Conservation (phyloP, 30 jellyfish, hydroid and myxozoan species). For the Hydractinia echinata region DNA sequence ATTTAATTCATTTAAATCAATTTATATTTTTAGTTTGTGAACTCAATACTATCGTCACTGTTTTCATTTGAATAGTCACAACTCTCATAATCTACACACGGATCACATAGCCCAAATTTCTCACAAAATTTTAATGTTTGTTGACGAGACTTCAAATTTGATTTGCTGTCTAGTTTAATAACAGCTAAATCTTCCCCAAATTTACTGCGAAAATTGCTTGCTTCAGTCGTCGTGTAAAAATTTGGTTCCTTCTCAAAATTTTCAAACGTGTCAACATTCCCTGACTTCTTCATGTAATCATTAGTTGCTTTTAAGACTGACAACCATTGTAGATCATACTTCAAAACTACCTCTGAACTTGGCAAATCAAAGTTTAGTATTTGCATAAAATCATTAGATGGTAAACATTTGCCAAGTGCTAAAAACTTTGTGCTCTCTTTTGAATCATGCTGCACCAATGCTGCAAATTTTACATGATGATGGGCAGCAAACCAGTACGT, state of each 20-base stretch:
- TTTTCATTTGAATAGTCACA: too few species aligned
- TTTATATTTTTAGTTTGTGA: too few species aligned
- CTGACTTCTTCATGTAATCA: neutral
- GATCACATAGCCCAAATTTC: slow-evolving; percentile 17
- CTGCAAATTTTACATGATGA: slow-evolving; percentile 90
- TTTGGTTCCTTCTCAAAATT: slow-evolving; percentile 8
- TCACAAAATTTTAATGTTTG: slow-evolving; percentile 37
- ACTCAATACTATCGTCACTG: too few species aligned
- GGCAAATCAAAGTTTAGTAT: slow-evolving; percentile 52
- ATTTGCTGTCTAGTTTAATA: neutral
- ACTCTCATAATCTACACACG: slow-evolving; percentile 1
- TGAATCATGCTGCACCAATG: slow-evolving; percentile 59
- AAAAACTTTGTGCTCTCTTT: slow-evolving; percentile 55
- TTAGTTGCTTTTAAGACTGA: slow-evolving; percentile 37
- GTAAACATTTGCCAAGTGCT: slow-evolving; percentile 90
- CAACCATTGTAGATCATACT: slow-evolving; percentile 81
- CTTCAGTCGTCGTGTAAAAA: neutral
- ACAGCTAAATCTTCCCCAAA: neutral
- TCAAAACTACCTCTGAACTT: slow-evolving; percentile 21
- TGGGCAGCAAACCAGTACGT: slow-evolving; percentile 92
- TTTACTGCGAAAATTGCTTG: neutral
- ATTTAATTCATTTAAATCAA: too few species aligned
- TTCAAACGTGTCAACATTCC: neutral
- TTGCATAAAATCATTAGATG: slow-evolving; percentile 69
- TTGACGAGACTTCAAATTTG: neutral